These are phyloP conservation scores for Cetoscarus ocellatus DNA, from an alignment of 2,797 vertebrate genomes.

Conservation along the genomic window DNA sequence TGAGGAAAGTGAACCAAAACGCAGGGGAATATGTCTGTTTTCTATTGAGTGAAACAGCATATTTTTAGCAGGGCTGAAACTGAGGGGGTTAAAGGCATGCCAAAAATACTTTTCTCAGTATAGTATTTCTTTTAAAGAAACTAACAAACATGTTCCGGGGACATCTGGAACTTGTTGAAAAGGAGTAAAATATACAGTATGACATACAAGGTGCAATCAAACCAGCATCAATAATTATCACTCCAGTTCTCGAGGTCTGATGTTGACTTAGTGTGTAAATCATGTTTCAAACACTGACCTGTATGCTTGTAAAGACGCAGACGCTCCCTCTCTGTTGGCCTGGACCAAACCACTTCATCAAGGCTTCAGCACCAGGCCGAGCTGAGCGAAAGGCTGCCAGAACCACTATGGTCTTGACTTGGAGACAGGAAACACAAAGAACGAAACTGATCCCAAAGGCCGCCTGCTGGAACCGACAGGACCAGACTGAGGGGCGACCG, in stretches of 20 bases:
- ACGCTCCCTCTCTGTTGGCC: conserved; percentile 74
- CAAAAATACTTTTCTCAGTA: too few species aligned
- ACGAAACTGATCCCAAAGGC: conserved; percentile 75
- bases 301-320: conserved; percentile 69
- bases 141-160: too few species aligned
- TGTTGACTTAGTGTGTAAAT: not conserved
- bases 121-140: too few species aligned
- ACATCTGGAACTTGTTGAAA: too few species aligned
- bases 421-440: conserved; percentile 69
- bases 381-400: conserved; percentile 72
- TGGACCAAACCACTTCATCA: conserved; percentile 78
- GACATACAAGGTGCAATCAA: too few species aligned
- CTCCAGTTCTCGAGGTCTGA: not conserved
- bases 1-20: too few species aligned
- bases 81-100: too few species aligned
- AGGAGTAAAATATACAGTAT: too few species aligned
- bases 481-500: conserved; percentile 63
- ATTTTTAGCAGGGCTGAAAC: too few species aligned
- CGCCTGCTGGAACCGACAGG: conserved; percentile 67
- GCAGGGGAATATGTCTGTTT: too few species aligned
- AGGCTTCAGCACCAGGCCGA: conserved; percentile 50
- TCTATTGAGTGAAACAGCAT: too few species aligned
- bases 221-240: too few species aligned
- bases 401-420: conserved; percentile 74
- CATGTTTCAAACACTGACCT: conserved; percentile 41